Evolutionary conservation across 2,113 vertebrate genomes (phyloP).

Genomic region (Lutjanus erythropterus): DNA sequence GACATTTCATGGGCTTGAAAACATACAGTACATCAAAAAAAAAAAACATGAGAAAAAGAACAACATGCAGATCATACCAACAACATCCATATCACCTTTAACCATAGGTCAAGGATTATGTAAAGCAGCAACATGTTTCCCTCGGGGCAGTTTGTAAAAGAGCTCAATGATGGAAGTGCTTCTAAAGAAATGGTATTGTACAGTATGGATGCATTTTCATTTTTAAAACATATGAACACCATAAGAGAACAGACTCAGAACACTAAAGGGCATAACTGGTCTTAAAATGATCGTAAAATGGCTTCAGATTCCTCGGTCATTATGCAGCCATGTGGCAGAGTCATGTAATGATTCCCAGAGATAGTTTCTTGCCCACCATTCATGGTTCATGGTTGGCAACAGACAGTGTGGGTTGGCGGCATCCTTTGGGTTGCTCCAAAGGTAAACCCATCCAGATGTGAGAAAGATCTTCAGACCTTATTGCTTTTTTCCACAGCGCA

Average conservation of each 20-base stretch:
- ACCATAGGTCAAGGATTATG: no score
- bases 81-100: no score
- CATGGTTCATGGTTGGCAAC: constrained; percentile 44
- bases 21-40: no score
- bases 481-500: constrained; percentile 11
- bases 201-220: not conserved
- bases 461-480: constrained; percentile 13
- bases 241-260: not conserved
- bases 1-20: no score
- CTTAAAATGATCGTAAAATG: constrained; percentile 12
- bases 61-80: no score
- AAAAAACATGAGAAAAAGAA: no score
- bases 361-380: constrained; percentile 2
- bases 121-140: no score
- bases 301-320: constrained; percentile 21
- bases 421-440: constrained; percentile 18
- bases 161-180: no score
- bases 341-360: constrained; percentile 53
- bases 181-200: no score
- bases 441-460: constrained; percentile 39
- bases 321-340: constrained; percentile 14
- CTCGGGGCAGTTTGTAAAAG: no score
- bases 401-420: constrained; percentile 1
- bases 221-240: not conserved
- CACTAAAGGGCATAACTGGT: not conserved